Evolutionary conservation across 2,888 invertebrate genomes (phyloP), one percentile per base, ranked within the genome.

Genomic region (Ochropacha duplaris): DNA sequence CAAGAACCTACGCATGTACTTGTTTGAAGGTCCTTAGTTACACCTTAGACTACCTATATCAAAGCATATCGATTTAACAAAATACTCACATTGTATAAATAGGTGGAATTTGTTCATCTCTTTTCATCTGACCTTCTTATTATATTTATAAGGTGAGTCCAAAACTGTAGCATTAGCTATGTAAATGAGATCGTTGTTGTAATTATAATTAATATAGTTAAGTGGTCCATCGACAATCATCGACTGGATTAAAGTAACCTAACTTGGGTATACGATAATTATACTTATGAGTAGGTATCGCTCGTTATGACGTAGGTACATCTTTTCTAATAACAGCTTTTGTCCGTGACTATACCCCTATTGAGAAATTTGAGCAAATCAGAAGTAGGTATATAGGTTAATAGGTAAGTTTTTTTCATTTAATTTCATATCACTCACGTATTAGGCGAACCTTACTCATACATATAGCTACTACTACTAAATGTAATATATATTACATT

Each of bases 161-260:
- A 57, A 67, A 69, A 76, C 75, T 75, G 68, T 83, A 74, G 68
- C 73, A 86, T 86, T 86, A 85, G 72, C 61, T 84, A 83, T 83
- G 83, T 77, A 83, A 84, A 84, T 84, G 63, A 79, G 83, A 69
- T 79, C 76, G 77, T 78, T 81, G 76, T 70, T 73, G 78, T 84
- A 83, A 85, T 84, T 82, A 83, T 78, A 81, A 84, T 84, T 84
- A 84, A 83, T 82, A 70, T 76, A 60, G 64, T 64, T 74, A 84
- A 83, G 74, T 81, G 55, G 58, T 54, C 58, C 50, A 57, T 49
- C 56, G 49, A 36, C 57, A 54, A 65, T 54, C 66, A 69, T 70
- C 70, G 66, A 66, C 76, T 70, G 78, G 69, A 70, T 74, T 72
- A 71, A 61, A 67, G 65, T 72, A 59, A 50, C 61, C 36, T 49